phyloP scores from a whole-genome alignment of 2,113 vertebrate genomes.

The Chaetura pelagica region DNA sequence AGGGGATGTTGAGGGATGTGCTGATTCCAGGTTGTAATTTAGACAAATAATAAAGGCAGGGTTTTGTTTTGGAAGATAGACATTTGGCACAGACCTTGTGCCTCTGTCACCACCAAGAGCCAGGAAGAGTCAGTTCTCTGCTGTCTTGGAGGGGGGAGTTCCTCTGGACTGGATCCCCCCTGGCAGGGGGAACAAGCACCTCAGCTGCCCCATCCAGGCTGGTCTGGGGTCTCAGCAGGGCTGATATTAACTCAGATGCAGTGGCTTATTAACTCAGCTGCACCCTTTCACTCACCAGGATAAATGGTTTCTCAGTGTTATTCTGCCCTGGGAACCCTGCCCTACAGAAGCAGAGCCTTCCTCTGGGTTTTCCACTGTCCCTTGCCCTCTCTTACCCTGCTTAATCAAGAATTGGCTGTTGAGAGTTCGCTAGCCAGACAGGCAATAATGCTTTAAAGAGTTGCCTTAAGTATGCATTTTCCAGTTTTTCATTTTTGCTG shows the following conservation, averaged over 20 bases:
- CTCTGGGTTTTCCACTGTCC: not conserved
- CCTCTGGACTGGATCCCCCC: not conserved
- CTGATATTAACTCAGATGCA: not conserved
- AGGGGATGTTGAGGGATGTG: not conserved
- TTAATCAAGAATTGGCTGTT: not conserved
- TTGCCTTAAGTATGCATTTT: not conserved
- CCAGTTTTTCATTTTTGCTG: not conserved
- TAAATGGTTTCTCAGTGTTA: not conserved
- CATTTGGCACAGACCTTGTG: not conserved
- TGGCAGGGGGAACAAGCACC: not conserved
- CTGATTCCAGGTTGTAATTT: not conserved
- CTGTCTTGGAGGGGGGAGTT: accelerated
- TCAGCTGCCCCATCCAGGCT: not conserved
- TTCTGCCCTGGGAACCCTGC: not conserved
- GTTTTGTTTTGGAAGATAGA: not conserved
- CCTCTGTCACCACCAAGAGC: not conserved
- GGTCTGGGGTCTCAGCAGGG: not conserved
- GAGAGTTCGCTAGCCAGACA: not conserved
- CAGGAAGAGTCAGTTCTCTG: not conserved
- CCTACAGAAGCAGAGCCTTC: not conserved
- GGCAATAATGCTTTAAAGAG: not conserved
- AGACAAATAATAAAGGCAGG: not conserved
- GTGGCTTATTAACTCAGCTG: not conserved
- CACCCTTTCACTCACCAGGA: not conserved
- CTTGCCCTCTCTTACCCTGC: not conserved